Conservation (phyloP, 2,113 vertebrate genomes). For the zebrafish (Danio rerio) region GRCz12tu NC_133200.1:10979501-10980000, state of each 20-base stretch:
- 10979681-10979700: background rate
- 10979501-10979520: too few species aligned
- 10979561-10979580: background rate
- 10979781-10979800: too few species aligned
- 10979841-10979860: too few species aligned
- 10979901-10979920: background rate
- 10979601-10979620: background rate
- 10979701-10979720: background rate
- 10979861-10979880: too few species aligned
- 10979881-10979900: too few species aligned
- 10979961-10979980: slow-evolving; percentile 40
- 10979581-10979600: background rate
- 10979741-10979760: too few species aligned
- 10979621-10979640: background rate
- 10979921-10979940: background rate
- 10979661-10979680: background rate
- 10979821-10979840: too few species aligned
- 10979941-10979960: background rate
- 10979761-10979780: too few species aligned
- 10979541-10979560: too few species aligned
- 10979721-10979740: background rate
- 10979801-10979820: too few species aligned
- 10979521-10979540: too few species aligned
- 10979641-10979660: background rate
- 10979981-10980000: slow-evolving; percentile 51